Conservation (phyloP, 23 tunicate genomes). For the Styela clava region DNA sequence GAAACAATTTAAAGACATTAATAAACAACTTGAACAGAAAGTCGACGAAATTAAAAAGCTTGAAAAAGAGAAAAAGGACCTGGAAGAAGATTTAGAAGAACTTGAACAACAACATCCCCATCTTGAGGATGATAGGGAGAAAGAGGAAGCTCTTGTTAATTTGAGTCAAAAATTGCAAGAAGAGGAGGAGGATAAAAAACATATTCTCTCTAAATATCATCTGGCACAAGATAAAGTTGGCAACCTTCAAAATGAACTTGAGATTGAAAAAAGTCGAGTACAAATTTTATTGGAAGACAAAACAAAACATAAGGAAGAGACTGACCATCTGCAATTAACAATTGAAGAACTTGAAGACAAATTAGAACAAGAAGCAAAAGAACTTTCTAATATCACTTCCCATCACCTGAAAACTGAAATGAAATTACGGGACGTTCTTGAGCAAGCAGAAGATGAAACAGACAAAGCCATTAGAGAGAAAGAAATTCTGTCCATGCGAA, state of each 20-base stretch:
- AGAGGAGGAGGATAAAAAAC: constrained; percentile 49
- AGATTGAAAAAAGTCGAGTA: constrained; percentile 60
- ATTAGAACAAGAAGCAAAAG: constrained; percentile 80
- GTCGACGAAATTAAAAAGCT: constrained; percentile 34
- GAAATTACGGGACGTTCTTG: constrained; percentile 73
- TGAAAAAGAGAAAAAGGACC: constrained; percentile 42
- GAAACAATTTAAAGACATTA: constrained; percentile 65
- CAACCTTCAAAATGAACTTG: constrained; percentile 54
- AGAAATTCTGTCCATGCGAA: constrained; percentile 47
- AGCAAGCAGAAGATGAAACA: constrained; percentile 79
- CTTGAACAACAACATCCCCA: constrained; percentile 34
- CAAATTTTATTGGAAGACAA: constrained; percentile 42
- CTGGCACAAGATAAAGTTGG: constrained; percentile 55
- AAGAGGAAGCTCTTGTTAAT: constrained; percentile 18
- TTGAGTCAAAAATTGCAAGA: constrained; percentile 31
- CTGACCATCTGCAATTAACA: constrained; percentile 21
- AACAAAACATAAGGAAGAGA: constrained; percentile 40
- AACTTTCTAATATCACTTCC: constrained; percentile 59
- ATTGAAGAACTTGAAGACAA: constrained; percentile 61
- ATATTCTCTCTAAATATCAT: constrained; percentile 31
- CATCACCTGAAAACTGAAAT: constrained; percentile 76
- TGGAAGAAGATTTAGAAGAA: constrained; percentile 45
- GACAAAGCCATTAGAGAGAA: constrained; percentile 75
- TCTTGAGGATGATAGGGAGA: constrained; percentile 14
- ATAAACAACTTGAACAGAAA: constrained; percentile 53